Evolutionary conservation across 1,140 invertebrate genomes (phyloP).

Genomic region (Nephotettix cincticeps): DNA sequence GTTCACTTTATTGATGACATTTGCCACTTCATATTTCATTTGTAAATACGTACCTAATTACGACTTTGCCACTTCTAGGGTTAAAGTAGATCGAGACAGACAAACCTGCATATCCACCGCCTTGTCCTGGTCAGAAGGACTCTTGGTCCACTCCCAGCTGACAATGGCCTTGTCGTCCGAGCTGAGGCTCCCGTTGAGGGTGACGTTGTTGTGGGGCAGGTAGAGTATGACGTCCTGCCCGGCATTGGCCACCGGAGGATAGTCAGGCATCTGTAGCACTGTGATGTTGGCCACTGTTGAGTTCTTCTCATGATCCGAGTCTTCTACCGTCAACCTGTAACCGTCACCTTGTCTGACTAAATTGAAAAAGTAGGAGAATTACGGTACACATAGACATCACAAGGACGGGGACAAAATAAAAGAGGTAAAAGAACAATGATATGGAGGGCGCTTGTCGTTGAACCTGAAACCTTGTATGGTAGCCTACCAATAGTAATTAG

Average conservation of each 20-base stretch:
- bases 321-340: constrained; percentile 87
- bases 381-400: background rate
- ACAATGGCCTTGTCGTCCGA: constrained; percentile 91
- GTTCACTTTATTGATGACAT: too few relatives aligned
- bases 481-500: too few relatives aligned
- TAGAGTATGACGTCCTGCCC: constrained; percentile 88
- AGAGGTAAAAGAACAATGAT: too few relatives aligned
- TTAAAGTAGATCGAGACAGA: too few relatives aligned
- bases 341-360: background rate
- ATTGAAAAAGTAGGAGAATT: background rate
- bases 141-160: constrained; percentile 94
- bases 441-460: too few relatives aligned
- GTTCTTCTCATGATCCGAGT: constrained; percentile 85
- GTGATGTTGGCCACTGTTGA: constrained; percentile 86
- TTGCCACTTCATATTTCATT: too few relatives aligned
- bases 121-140: constrained; percentile 78
- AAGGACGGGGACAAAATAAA: too few relatives aligned
- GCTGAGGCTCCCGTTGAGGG: constrained; percentile 85
- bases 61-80: too few relatives aligned
- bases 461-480: too few relatives aligned
- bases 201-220: constrained; percentile 85
- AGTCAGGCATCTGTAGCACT: constrained; percentile 89
- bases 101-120: constrained; percentile 85
- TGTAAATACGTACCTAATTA: too few relatives aligned
- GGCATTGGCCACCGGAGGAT: constrained; percentile 92